Evolutionary conservation across 2,113 vertebrate species (phyloP).

Genomic region (Meriones unguiculatus): DNA sequence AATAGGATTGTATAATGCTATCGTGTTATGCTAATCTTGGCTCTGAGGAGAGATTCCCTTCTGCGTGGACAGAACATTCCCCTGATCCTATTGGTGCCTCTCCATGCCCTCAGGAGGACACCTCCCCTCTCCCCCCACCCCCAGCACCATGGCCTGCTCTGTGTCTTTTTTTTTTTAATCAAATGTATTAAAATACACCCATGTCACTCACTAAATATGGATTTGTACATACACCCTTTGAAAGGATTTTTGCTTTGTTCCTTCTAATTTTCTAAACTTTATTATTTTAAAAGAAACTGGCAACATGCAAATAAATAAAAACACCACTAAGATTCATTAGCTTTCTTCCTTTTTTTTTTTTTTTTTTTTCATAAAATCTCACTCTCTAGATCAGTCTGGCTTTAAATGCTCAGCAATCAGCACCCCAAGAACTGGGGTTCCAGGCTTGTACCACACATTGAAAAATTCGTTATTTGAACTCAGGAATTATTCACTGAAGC

Average conservation of each 20-base stretch:
- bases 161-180: background rate
- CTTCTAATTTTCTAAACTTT: background rate
- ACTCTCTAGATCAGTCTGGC: background rate
- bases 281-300: background rate
- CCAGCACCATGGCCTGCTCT: background rate
- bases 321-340: background rate
- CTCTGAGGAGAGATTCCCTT: conserved; percentile 28
- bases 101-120: background rate
- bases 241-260: background rate
- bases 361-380: background rate
- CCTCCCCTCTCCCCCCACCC: background rate
- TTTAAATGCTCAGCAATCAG: background rate
- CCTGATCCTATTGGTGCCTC: background rate
- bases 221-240: background rate
- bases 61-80: background rate
- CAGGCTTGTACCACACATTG: background rate
- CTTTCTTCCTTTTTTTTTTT: background rate
- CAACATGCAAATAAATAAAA: background rate
- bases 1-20: conserved; percentile 59
- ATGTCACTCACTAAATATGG: background rate
- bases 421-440: background rate
- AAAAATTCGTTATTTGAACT: background rate
- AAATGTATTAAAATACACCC: conserved; percentile 9
- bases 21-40: conserved; percentile 66
- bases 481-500: conserved; percentile 16